Evolutionary conservation across 1,140 invertebrate species (phyloP).

Genomic region (Tetragnatha versicolor): DNA sequence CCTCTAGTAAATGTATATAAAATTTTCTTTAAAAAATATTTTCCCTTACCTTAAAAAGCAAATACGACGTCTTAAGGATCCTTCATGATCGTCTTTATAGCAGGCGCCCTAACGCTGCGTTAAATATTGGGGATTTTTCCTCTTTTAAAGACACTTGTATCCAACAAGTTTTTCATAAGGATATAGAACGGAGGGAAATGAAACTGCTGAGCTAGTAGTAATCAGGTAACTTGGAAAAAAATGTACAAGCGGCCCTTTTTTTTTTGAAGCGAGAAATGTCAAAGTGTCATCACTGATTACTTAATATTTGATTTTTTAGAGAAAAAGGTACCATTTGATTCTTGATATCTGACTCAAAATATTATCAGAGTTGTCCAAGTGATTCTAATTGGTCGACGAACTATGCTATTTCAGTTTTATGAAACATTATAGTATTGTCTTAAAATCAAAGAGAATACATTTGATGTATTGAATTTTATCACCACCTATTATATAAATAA

Average conservation of each 20-base stretch:
- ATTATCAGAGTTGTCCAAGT: too few species aligned
- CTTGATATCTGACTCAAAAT: too few species aligned
- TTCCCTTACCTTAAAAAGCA: not conserved
- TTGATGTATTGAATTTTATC: too few species aligned
- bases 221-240: not conserved
- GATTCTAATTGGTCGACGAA: too few species aligned
- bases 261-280: not conserved
- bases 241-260: not conserved
- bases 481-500: too few species aligned
- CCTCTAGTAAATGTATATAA: too few species aligned
- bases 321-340: too few species aligned
- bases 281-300: not conserved
- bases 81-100: not conserved
- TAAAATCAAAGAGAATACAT: too few species aligned
- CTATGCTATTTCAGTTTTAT: too few species aligned
- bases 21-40: not conserved
- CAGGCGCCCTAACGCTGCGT: not conserved
- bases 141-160: not conserved
- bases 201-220: not conserved
- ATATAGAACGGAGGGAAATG: not conserved
- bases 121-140: constrained; percentile 13
- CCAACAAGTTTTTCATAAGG: not conserved
- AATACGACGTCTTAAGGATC: not conserved
- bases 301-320: not conserved
- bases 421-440: too few species aligned